Evolutionary conservation across 2,113 vertebrate genomes (phyloP), one percentile per base, ranked within the genome.

Genomic region (Amphilophus citrinellus): DNA sequence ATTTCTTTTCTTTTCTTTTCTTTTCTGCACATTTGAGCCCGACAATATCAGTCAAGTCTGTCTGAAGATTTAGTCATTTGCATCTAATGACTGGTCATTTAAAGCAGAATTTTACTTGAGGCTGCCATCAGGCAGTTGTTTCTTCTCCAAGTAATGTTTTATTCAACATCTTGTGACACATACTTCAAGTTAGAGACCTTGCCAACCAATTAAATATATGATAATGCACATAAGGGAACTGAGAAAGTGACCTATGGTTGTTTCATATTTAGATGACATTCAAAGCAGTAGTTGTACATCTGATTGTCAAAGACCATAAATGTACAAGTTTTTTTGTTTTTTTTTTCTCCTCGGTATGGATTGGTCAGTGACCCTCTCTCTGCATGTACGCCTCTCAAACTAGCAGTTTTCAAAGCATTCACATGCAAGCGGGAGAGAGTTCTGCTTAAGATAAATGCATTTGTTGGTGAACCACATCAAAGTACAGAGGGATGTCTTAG

Each of bases 381-480:
- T 35, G 10, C 61, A 79, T 80, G 77, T 17, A 82, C 18, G 82
- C 77, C 83, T 93, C 84, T 89, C 80, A 87, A 80, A 91, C 88
- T 87, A 91, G 85, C 56, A 20, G 77, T 94, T 39, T 94, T 92
- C 86, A 91, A 91, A 95, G 85, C 80, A 57, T 61, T 89, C 91
- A 87, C 80, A 90, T 84, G 83, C 77, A 84, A 80, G 91, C 82
- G 6, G 35, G 62, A 93, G 88, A 93, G 91, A 94, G 90, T 93
- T 93, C 91, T 89, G 90, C 91, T 88, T 83, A 81, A 93, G 93
- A 94, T 94, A 95, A 95, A 91, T 94, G 94, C 92, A 94, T 94
- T 95, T 96, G 94, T 95, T 95, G 94, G 93, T 84, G 91, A 88
- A 94, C 89, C 93, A 95, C 95, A 95, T 96, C 96, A 96, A 96